A percentile compares a stretch with the other conserved stretches of the same genome.
Evolutionary conservation across 2,797 vertebrate genomes (phyloP).

Genomic region (Notoglanidium macrostoma): DNA sequence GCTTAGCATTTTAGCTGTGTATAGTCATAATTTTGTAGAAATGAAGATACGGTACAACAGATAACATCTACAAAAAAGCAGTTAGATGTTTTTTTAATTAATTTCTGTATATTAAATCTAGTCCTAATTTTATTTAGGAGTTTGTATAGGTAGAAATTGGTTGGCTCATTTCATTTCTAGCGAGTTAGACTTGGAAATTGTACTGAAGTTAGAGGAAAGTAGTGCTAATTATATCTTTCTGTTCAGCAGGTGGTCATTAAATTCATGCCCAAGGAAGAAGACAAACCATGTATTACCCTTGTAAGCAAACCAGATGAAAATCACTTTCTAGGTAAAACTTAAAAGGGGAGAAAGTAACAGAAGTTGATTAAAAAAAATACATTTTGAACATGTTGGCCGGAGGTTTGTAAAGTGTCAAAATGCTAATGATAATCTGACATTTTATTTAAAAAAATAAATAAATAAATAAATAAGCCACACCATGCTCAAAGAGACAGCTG

Average conservation of each 20-base stretch:
- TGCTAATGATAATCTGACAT: neutral
- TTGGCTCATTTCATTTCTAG: neutral
- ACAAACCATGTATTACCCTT: neutral
- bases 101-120: neutral
- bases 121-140: neutral
- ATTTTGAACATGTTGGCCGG: too few relatives aligned
- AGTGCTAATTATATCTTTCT: neutral
- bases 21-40: neutral
- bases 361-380: neutral
- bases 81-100: neutral
- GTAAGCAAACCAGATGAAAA: neutral
- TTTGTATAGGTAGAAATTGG: neutral
- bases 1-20: neutral
- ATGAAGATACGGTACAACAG: neutral
- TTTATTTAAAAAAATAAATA: too few relatives aligned
- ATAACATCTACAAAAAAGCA: neutral
- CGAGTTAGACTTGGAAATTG: neutral
- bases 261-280: neutral
- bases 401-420: neutral
- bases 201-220: neutral
- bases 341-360: neutral
- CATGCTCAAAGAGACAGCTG: too few relatives aligned
- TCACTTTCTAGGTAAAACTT: neutral
- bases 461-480: too few relatives aligned
- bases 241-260: neutral